A percentile compares a stretch with the other conserved stretches of the same genome.
phyloP scores from a whole-genome alignment of 2,888 invertebrate genomes.

The Thecocarcelia acutangulata region DNA sequence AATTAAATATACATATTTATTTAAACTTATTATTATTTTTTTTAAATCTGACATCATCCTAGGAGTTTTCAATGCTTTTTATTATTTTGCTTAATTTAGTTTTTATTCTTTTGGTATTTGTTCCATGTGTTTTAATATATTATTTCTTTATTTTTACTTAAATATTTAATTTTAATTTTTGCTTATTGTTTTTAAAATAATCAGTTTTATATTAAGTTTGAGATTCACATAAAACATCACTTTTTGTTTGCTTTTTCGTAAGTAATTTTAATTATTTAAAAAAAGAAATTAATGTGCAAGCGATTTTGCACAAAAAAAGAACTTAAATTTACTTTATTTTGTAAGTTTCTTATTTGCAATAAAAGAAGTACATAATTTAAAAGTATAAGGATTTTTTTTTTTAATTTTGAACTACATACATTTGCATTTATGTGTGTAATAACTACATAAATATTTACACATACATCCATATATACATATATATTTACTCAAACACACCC shows the following conservation, averaged over 20 bases:
- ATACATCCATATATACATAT: too few relatives aligned
- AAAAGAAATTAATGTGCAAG: neutral
- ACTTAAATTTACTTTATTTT: conserved; percentile 33
- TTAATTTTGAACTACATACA: conserved; percentile 8
- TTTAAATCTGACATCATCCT: neutral
- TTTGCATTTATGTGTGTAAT: neutral
- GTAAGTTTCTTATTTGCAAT: conserved; percentile 64
- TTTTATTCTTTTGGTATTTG: conserved; percentile 45
- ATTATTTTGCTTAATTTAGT: neutral
- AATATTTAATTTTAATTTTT: too few relatives aligned
- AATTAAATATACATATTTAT: conserved; percentile 58
- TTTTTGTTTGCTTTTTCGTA: neutral
- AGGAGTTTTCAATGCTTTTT: conserved; percentile 32
- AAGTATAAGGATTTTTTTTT: conserved; percentile 42
- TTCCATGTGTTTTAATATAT: conserved; percentile 17
- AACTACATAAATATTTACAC: neutral
- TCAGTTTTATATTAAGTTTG: neutral
- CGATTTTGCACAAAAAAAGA: neutral
- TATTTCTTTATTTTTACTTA: too few relatives aligned
- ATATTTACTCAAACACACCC: conserved; percentile 1
- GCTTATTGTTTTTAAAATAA: too few relatives aligned
- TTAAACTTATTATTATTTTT: conserved; percentile 23
- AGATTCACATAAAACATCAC: conserved; percentile 3
- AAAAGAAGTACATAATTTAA: conserved; percentile 41
- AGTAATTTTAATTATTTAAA: neutral